Percentiles rank a stretch among this genome's conserved stretches.
These are phyloP conservation scores for Notothenia coriiceps DNA, from an alignment of 2,113 vertebrate species.

Conservation along the genomic window DNA sequence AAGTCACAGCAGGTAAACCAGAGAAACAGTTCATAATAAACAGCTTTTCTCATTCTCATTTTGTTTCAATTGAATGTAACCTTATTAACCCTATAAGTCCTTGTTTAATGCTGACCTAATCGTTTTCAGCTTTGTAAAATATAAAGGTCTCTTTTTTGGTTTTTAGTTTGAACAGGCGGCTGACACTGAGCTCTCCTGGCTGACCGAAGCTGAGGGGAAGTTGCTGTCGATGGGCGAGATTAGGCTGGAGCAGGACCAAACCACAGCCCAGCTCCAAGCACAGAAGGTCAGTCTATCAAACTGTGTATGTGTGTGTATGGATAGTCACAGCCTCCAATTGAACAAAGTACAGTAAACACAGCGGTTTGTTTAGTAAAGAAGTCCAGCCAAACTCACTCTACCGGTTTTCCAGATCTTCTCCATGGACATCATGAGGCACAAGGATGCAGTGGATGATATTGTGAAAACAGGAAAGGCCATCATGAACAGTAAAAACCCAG, in stretches of 20 bases:
- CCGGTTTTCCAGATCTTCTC: slow-evolving; percentile 90
- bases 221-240: slow-evolving; percentile 91
- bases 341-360: slow-evolving; percentile 47
- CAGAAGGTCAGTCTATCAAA: slow-evolving; percentile 90
- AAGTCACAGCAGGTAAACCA: slow-evolving; percentile 93
- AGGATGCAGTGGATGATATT: slow-evolving; percentile 94
- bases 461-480: slow-evolving; percentile 90
- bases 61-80: no score
- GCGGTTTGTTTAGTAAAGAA: slow-evolving; percentile 31
- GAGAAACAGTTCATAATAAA: not conserved
- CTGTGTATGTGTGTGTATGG: slow-evolving; percentile 1
- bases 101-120: no score
- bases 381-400: slow-evolving; percentile 40
- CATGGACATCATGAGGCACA: slow-evolving; percentile 98
- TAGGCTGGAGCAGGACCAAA: slow-evolving; percentile 95
- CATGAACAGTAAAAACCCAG: slow-evolving; percentile 88
- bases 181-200: slow-evolving; percentile 91
- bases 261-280: slow-evolving; percentile 92
- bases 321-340: slow-evolving; percentile 22
- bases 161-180: slow-evolving; percentile 95
- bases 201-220: slow-evolving; percentile 91
- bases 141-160: slow-evolving; percentile 48
- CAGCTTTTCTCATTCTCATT: no score
- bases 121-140: not conserved
- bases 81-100: not conserved